Conservation (phyloP, 2,797 vertebrate genomes). For the Microcaecilia unicolor region DNA sequence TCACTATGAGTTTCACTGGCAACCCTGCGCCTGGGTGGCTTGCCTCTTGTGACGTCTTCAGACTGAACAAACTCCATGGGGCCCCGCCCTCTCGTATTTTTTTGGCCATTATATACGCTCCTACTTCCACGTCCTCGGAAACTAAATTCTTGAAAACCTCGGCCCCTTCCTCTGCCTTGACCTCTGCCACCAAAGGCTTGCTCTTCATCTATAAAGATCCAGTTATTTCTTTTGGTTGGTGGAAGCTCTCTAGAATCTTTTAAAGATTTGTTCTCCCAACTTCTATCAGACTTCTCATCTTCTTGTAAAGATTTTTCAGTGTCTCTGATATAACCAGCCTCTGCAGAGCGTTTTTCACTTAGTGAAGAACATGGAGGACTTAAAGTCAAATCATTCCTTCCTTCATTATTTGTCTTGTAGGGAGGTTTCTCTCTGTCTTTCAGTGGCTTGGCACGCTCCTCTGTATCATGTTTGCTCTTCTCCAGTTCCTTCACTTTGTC, state of each 20-base stretch:
- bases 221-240: constrained; percentile 81
- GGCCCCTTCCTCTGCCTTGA: constrained; percentile 67
- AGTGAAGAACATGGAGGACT: constrained; percentile 38
- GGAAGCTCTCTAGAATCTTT: constrained; percentile 64
- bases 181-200: constrained; percentile 86
- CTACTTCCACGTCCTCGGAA: constrained; percentile 58
- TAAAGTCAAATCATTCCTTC: constrained; percentile 18
- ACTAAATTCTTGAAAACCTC: constrained; percentile 81
- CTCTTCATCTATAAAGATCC: constrained; percentile 97
- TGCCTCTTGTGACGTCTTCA: constrained; percentile 81
- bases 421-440: constrained; percentile 53
- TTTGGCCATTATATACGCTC: constrained; percentile 47
- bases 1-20: constrained; percentile 93
- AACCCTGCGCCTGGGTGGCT: constrained; percentile 73
- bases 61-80: constrained; percentile 68
- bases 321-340: constrained; percentile 29
- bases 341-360: constrained; percentile 60
- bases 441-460: constrained; percentile 50
- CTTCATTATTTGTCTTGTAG: constrained; percentile 11
- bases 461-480: constrained; percentile 66
- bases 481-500: constrained; percentile 93
- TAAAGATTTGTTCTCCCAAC: constrained; percentile 63
- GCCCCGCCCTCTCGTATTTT: constrained; percentile 62
- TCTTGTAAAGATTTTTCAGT: constrained; percentile 51
- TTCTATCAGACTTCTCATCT: constrained; percentile 57